A percentile compares a stretch with the other conserved stretches of the same genome.
Conservation (phyloP, 2,888 invertebrate genomes). For the Gonocerus acuteangulatus region DNA sequence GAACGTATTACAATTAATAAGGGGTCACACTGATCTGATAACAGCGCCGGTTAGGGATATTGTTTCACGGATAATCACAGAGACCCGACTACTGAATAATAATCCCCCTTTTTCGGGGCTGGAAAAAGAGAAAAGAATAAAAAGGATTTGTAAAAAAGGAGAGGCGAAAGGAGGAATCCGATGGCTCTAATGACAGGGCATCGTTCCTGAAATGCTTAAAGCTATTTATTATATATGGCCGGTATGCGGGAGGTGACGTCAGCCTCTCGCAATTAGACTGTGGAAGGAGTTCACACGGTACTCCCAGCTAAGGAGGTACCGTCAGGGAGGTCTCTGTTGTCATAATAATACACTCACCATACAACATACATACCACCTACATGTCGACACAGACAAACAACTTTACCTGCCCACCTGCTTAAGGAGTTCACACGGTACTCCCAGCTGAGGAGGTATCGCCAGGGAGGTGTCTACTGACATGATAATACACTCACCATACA, state of each 20-base stretch:
- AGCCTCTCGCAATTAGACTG: too few relatives aligned
- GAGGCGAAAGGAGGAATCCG: not conserved
- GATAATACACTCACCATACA: too few relatives aligned
- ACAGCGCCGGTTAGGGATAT: slow-evolving; percentile 16
- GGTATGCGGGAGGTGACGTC: not conserved
- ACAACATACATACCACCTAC: too few relatives aligned
- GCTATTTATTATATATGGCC: not conserved
- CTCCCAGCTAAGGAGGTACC: too few relatives aligned
- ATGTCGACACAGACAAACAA: too few relatives aligned
- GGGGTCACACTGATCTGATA: slow-evolving; percentile 7
- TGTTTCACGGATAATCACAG: slow-evolving; percentile 20
- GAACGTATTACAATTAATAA: slow-evolving; percentile 21
- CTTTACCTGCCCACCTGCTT: too few relatives aligned
- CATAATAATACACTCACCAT: too few relatives aligned
- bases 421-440: too few relatives aligned
- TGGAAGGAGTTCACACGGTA: too few relatives aligned
- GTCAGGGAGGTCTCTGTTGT: too few relatives aligned
- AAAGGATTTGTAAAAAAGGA: not conserved
- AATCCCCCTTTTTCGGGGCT: slow-evolving; percentile 9
- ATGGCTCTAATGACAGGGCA: slow-evolving; percentile 19
- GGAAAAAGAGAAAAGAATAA: not conserved
- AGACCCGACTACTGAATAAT: slow-evolving; percentile 25
- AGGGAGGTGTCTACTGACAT: too few relatives aligned
- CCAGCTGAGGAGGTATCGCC: too few relatives aligned
- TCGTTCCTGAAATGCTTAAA: not conserved